Evolutionary conservation across 2,888 invertebrate species (phyloP), one percentile per base, ranked within the genome.

Genomic region (Drosophila quinaria): DNA sequence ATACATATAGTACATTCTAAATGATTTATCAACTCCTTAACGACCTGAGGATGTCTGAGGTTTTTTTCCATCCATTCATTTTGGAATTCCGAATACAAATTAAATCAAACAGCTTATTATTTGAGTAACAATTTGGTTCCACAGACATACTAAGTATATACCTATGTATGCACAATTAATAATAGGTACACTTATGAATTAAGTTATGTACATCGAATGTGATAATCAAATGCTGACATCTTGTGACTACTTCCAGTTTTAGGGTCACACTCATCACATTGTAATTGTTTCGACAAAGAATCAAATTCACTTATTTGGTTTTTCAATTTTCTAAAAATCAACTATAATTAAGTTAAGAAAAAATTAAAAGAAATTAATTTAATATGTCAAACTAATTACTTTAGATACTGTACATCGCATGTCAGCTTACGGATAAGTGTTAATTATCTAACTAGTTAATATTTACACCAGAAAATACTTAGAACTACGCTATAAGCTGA

Each of bases 61-160:
- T 84, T 67, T 46, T 89, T 83, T 83, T 89, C 90, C 90, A 66
- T 61, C 19, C 37, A 33, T 9, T 33, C 33, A 46, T 50, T 55
- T 55, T 52, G 54, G 44, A 41, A 49, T 46, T 25, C 44, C 39
- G 5, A 42, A 47, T 44, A 39, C n/a, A 54, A 66, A 22, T 22
- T 13, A 3, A 44, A 44, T 44, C 42, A 54, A 62, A 25, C 31
- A 42, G 33, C 6, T 5, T 25, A 25, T 35, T 64, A 80, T 83
- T 88, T 86, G 49, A 10, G 0, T 31, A 58, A 19, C 8, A 58
- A 54, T 31, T 85, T 60, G 70, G 74, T 22, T 44, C 19, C 33
- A 54, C 25, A 44, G 33, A 47, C 39, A 46, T n/a, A 17, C 10
- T 44, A 35, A n/a, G 37, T 41, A 41, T 41, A 31, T 52, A 39